phyloP scores from a whole-genome alignment of 1,140 invertebrate species.

The Drosophila teissieri region DNA sequence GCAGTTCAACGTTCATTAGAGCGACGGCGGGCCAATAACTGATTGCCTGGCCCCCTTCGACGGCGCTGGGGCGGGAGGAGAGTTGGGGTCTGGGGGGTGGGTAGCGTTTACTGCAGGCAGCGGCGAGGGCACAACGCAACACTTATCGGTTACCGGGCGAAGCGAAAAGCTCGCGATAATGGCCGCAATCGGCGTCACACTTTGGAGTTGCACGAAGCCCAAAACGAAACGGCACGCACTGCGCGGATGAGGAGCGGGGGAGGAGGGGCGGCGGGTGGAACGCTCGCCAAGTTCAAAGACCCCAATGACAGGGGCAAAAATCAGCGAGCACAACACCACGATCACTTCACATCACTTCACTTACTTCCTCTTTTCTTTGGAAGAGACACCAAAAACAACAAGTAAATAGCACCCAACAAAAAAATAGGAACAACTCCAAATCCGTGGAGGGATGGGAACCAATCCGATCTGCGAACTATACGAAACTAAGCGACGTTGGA shows the following conservation, averaged over 20 bases:
- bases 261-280: conserved; percentile 15
- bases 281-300: conserved; percentile 62
- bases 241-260: no score
- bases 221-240: background rate
- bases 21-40: conserved; percentile 58
- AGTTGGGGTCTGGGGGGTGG: background rate
- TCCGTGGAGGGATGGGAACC: background rate
- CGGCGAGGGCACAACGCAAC: background rate
- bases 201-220: conserved; percentile 43
- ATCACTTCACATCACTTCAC: conserved; percentile 10
- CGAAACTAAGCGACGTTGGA: conserved; percentile 37
- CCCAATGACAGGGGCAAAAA: conserved; percentile 28
- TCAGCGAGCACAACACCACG: conserved; percentile 22
- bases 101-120: background rate
- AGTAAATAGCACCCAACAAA: background rate
- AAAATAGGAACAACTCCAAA: conserved; percentile 1
- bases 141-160: conserved; percentile 68
- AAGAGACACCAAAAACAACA: conserved; percentile 1
- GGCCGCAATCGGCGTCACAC: conserved; percentile 17
- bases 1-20: conserved; percentile 77
- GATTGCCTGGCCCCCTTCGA: conserved; percentile 26
- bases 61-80: background rate
- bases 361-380: conserved; percentile 33
- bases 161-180: conserved; percentile 49
- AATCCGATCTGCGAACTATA: conserved; percentile 46